phyloP scores from a whole-genome alignment of 2,888 invertebrate genomes.

The Byasa hedistus region DNA sequence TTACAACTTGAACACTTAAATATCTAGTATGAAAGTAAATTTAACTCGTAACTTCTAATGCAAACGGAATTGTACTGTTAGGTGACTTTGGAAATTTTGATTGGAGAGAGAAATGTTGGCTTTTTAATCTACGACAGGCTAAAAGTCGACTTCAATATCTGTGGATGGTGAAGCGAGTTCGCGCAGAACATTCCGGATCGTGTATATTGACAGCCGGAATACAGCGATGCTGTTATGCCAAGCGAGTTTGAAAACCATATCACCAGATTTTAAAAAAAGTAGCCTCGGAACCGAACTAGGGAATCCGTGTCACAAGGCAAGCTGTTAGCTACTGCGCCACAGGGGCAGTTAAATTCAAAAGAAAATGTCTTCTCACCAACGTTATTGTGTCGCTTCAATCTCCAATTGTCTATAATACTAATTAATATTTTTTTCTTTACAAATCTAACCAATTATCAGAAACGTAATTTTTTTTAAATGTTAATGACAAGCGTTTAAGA shows the following conservation, averaged over 20 bases:
- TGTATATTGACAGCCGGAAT: no score
- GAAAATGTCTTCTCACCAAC: background rate
- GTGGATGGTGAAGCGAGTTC: no score
- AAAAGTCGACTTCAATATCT: background rate
- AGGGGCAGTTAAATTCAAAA: background rate
- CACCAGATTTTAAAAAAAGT: no score
- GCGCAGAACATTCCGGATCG: no score
- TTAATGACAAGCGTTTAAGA: slow-evolving; percentile 21
- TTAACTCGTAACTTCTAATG: slow-evolving; percentile 40
- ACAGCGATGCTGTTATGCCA: no score
- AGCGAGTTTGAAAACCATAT: no score
- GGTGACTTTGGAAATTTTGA: slow-evolving; percentile 38
- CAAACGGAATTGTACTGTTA: slow-evolving; percentile 61
- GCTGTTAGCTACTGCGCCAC: no score
- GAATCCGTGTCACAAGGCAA: no score
- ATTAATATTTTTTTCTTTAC: slow-evolving; percentile 1
- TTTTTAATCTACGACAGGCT: background rate
- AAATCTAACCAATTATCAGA: slow-evolving; percentile 11
- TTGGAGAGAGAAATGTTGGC: slow-evolving; percentile 20
- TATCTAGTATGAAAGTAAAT: background rate
- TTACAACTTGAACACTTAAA: slow-evolving; percentile 23
- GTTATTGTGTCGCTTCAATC: background rate
- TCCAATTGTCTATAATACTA: slow-evolving; percentile 7
- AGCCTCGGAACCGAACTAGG: no score
- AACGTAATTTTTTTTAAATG: slow-evolving; percentile 3